phyloP scores from a whole-genome alignment of 1,140 invertebrate species.

The Kradibia gibbosae region DNA sequence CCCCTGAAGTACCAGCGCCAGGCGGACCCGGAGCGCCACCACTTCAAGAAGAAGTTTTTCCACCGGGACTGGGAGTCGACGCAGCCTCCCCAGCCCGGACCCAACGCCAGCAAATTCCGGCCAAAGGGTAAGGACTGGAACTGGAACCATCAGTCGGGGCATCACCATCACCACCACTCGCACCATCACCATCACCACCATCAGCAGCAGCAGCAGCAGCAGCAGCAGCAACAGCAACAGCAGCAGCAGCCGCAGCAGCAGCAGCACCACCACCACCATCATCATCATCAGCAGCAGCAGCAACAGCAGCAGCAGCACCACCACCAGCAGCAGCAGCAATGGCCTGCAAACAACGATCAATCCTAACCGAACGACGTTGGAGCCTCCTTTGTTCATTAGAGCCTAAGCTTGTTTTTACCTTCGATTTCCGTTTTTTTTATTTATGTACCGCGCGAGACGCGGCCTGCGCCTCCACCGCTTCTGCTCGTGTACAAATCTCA shows the following conservation, averaged over 20 bases:
- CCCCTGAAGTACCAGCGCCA: slow-evolving; percentile 78
- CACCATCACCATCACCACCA: not conserved
- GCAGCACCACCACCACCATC: no score
- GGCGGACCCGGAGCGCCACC: slow-evolving; percentile 75
- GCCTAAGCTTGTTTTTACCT: not conserved
- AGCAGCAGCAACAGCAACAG: not conserved
- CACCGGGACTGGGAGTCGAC: slow-evolving; percentile 74
- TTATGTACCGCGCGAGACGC: not conserved
- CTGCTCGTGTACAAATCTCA: slow-evolving; percentile 30
- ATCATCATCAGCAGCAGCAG: no score
- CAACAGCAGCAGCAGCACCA: slow-evolving; percentile 67
- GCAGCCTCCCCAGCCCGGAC: not conserved
- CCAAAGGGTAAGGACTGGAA: slow-evolving; percentile 85
- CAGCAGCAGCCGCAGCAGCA: not conserved
- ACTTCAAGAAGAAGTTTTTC: slow-evolving; percentile 88
- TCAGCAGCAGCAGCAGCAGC: not conserved
- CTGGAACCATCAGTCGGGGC: slow-evolving; percentile 74
- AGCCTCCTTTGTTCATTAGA: not conserved
- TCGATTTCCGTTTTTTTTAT: not conserved
- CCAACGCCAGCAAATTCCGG: slow-evolving; percentile 75
- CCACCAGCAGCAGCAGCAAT: slow-evolving; percentile 46
- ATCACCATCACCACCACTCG: slow-evolving; percentile 51
- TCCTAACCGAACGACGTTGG: slow-evolving; percentile 32
- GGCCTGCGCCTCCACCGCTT: not conserved
- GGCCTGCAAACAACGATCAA: slow-evolving; percentile 52